Percentiles rank a stretch among this genome's conserved stretches.
Evolutionary conservation across 2,797 vertebrate genomes (phyloP).

Genomic region (Dryobates pubescens): DNA sequence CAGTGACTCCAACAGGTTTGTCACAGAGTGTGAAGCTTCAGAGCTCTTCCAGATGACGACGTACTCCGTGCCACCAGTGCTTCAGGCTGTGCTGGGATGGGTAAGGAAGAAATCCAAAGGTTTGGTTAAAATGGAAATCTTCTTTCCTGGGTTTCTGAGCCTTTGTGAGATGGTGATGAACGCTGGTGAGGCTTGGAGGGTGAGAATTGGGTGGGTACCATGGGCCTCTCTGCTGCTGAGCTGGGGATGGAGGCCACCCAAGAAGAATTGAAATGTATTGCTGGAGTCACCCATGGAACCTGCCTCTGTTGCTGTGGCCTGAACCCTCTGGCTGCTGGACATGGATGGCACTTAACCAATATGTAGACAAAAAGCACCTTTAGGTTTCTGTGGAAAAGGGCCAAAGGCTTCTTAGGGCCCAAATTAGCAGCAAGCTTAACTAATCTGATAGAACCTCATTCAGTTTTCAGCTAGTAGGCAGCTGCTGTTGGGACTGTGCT

Average conservation of each 20-base stretch:
- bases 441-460: neutral
- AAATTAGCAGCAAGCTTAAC: neutral
- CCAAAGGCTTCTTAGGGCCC: neutral
- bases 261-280: neutral
- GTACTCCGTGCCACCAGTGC: constrained; percentile 85
- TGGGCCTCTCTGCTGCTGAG: neutral
- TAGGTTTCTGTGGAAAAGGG: neutral
- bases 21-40: constrained; percentile 90
- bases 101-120: constrained; percentile 72
- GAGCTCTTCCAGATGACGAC: constrained; percentile 91
- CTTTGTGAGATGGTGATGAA: neutral
- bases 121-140: neutral
- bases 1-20: constrained; percentile 91
- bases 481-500: neutral
- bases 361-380: neutral
- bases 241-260: accelerated
- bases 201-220: neutral
- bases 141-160: neutral
- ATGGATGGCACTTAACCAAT: neutral
- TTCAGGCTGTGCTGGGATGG: constrained; percentile 82
- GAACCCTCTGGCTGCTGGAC: neutral
- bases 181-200: neutral
- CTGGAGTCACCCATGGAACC: accelerated
- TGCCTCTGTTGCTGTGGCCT: neutral
- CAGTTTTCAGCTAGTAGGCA: neutral